Evolutionary conservation across 2,797 vertebrate species (phyloP).

Genomic region (Arrhamphus sclerolepis): DNA sequence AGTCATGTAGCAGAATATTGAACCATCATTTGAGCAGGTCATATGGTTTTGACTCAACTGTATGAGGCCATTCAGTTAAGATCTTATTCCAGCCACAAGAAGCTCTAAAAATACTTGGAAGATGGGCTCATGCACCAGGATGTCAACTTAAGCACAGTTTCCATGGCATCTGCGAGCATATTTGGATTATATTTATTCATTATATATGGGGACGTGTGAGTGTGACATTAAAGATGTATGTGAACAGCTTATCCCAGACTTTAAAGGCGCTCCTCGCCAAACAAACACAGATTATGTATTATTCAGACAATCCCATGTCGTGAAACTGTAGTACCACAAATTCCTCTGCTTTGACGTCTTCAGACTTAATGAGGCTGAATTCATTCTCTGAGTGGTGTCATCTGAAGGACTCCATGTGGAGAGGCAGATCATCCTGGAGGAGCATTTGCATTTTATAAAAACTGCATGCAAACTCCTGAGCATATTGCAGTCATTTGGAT

Average conservation of each 20-base stretch:
- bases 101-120: conserved; percentile 41
- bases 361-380: conserved; percentile 67
- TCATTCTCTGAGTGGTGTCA: conserved; percentile 55
- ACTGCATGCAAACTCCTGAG: conserved; percentile 25
- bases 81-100: conserved; percentile 20
- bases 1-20: not conserved
- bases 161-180: conserved; percentile 59
- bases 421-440: conserved; percentile 20
- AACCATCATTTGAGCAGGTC: not conserved
- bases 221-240: conserved; percentile 72
- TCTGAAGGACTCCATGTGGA: conserved; percentile 46
- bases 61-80: conserved; percentile 3
- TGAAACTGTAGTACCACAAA: conserved; percentile 52
- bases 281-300: conserved; percentile 68
- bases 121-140: conserved; percentile 29
- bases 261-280: conserved; percentile 59
- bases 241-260: conserved; percentile 60
- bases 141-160: conserved; percentile 63
- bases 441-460: conserved; percentile 45
- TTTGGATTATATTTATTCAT: conserved; percentile 65
- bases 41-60: conserved; percentile 9
- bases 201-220: conserved; percentile 67
- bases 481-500: conserved; percentile 8
- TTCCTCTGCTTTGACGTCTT: conserved; percentile 47
- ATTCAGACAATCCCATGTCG: conserved; percentile 61